phyloP scores from a whole-genome alignment of 2,888 invertebrate species.

The Harpagoxenus sublaevis region DNA sequence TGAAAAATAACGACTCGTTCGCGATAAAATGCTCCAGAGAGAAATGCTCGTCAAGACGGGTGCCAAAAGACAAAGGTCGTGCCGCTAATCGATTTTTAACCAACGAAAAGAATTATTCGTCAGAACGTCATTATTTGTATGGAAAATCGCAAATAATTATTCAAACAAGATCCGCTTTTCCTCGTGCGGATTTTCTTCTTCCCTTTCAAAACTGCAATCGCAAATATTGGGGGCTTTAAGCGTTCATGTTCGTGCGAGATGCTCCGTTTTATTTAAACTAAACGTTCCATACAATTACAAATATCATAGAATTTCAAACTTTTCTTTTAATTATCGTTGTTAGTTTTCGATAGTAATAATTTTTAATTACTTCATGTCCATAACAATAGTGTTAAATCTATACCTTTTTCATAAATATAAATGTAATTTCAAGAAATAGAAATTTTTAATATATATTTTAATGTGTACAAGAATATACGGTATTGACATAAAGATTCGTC shows the following conservation, averaged over 20 bases:
- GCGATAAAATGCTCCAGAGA: slow-evolving; percentile 50
- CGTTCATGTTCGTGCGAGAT: not conserved
- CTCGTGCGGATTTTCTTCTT: not conserved
- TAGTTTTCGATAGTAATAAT: too few relatives aligned
- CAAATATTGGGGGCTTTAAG: not conserved
- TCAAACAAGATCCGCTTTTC: not conserved
- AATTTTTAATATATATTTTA: too few relatives aligned
- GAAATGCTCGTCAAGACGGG: not conserved
- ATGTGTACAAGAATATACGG: too few relatives aligned
- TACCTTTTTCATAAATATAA: too few relatives aligned
- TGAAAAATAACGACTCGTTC: slow-evolving; percentile 63
- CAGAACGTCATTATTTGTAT: too few relatives aligned
- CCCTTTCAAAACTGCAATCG: not conserved
- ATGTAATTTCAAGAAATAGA: too few relatives aligned
- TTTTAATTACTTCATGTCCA: too few relatives aligned
- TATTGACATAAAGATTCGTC: too few relatives aligned
- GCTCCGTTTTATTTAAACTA: not conserved
- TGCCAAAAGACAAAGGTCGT: not conserved
- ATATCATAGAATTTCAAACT: too few relatives aligned
- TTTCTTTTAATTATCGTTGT: too few relatives aligned
- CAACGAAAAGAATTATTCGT: too few relatives aligned
- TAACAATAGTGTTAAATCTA: too few relatives aligned
- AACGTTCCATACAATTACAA: not conserved
- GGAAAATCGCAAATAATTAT: not conserved
- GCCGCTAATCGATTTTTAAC: not conserved